Evolutionary conservation across 1,140 invertebrate genomes (phyloP).

Genomic region (Popillia japonica): DNA sequence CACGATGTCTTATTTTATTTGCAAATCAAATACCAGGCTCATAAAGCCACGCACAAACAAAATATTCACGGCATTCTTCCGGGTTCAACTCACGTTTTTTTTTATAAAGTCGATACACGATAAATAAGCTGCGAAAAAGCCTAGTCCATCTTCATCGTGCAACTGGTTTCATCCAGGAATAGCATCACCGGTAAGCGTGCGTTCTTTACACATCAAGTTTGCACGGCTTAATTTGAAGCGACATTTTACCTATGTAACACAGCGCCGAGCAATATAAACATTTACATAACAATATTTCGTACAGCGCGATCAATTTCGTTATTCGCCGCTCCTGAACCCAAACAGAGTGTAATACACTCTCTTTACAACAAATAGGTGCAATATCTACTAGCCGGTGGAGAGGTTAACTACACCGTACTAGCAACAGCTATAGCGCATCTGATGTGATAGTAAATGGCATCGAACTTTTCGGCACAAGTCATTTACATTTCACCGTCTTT

Average conservation of each 20-base stretch:
- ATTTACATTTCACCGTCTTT: conserved; percentile 20
- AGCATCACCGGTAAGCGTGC: not conserved
- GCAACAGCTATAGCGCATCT: not conserved
- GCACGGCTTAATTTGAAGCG: not conserved
- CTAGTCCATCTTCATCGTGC: not conserved
- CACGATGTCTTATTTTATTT: not conserved
- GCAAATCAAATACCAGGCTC: not conserved
- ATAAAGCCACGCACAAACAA: not conserved
- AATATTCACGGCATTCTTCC: not conserved
- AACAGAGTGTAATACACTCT: not conserved
- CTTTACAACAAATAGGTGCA: not conserved
- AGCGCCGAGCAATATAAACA: not conserved
- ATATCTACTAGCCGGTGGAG: not conserved
- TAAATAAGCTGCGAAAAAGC: not conserved
- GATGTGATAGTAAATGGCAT: conserved; percentile 22
- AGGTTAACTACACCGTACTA: not conserved
- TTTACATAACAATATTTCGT: conserved; percentile 5
- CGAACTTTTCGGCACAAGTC: conserved; percentile 29
- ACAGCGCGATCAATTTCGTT: not conserved
- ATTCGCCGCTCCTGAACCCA: conserved; percentile 11
- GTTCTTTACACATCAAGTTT: not conserved
- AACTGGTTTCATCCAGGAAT: conserved; percentile 3
- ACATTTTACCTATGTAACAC: not conserved
- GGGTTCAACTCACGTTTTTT: not conserved
- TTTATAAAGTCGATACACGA: not conserved